Evolutionary conservation across 30 jellyfish, hydroid and myxozoan species (phyloP).

Genomic region (Aurelia aurita): DNA sequence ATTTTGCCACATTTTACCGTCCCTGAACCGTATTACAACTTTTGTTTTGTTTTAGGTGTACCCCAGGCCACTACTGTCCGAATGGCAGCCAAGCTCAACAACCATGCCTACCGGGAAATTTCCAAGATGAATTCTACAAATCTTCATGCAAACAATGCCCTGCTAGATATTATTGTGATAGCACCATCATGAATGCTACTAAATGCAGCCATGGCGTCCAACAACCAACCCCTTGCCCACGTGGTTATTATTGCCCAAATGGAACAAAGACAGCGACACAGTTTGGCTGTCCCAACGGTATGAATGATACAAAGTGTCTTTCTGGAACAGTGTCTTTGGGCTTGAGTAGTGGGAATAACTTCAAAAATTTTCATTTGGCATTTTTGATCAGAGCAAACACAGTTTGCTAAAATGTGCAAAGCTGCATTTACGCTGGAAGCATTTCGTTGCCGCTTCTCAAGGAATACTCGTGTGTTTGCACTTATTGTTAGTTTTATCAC

Average conservation of each 20-base stretch:
- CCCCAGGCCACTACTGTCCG: conserved; percentile 96
- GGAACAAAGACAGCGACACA: conserved; percentile 83
- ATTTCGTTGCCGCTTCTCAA: too few species aligned
- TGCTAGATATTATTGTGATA: conserved; percentile 83
- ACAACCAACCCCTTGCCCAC: conserved; percentile 83
- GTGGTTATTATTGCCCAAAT: conserved; percentile 86
- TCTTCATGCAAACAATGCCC: conserved; percentile 84
- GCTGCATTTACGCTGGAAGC: too few species aligned
- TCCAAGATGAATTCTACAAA: conserved; percentile 81
- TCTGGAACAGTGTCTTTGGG: too few species aligned
- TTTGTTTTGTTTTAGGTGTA: conserved; percentile 60
- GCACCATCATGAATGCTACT: conserved; percentile 76
- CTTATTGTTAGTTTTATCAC: too few species aligned
- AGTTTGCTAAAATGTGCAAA: too few species aligned
- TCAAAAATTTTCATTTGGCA: too few species aligned
- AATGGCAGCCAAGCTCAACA: conserved; percentile 84
- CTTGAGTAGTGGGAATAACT: too few species aligned
- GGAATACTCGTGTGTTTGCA: too few species aligned
- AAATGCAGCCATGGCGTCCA: conserved; percentile 83
- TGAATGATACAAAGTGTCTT: not conserved
- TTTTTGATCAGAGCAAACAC: too few species aligned
- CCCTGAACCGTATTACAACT: too few species aligned
- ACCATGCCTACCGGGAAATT: conserved; percentile 91
- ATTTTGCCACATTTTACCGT: not conserved
- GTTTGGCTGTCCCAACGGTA: conserved; percentile 86